Conservation (phyloP, 2,113 vertebrate genomes). For the Periophthalmus modestus region DNA sequence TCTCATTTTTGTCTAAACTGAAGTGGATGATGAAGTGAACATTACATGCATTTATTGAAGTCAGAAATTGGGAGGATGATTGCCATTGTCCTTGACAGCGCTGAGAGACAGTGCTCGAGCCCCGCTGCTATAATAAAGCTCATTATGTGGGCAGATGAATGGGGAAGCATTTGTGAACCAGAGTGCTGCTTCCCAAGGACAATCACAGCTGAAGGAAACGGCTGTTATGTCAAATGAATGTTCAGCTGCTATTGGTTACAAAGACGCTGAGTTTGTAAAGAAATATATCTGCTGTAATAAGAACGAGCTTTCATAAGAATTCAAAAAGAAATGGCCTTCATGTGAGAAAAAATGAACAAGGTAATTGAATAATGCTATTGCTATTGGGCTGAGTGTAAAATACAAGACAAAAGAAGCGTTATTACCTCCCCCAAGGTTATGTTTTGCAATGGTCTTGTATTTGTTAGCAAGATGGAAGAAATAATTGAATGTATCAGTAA, state of each 20-base stretch:
- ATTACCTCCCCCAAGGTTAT: background rate
- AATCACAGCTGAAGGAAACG: constrained; percentile 51
- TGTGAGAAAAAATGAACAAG: constrained; percentile 1
- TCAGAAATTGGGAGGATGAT: constrained; percentile 9
- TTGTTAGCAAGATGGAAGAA: background rate
- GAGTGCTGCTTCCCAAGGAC: constrained; percentile 56
- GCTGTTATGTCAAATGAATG: constrained; percentile 45
- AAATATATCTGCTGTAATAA: constrained; percentile 1
- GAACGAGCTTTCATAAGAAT: constrained; percentile 6
- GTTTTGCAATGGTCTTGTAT: background rate
- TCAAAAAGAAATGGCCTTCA: constrained; percentile 10
- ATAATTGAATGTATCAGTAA: background rate
- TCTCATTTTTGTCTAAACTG: background rate
- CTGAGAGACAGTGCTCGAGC: constrained; percentile 19
- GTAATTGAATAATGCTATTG: background rate
- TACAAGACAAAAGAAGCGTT: background rate
- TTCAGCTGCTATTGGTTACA: constrained; percentile 36
- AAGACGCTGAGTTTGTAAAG: constrained; percentile 22
- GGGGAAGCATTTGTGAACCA: constrained; percentile 29
- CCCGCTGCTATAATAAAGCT: constrained; percentile 38
- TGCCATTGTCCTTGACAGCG: constrained; percentile 39
- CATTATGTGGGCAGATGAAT: constrained; percentile 52
- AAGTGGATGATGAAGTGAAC: constrained; percentile 3
- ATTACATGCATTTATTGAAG: constrained; percentile 7
- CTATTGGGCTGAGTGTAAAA: background rate